Evolutionary conservation across 2,113 vertebrate genomes (phyloP).

Genomic region (Phodopus roborovskii): DNA sequence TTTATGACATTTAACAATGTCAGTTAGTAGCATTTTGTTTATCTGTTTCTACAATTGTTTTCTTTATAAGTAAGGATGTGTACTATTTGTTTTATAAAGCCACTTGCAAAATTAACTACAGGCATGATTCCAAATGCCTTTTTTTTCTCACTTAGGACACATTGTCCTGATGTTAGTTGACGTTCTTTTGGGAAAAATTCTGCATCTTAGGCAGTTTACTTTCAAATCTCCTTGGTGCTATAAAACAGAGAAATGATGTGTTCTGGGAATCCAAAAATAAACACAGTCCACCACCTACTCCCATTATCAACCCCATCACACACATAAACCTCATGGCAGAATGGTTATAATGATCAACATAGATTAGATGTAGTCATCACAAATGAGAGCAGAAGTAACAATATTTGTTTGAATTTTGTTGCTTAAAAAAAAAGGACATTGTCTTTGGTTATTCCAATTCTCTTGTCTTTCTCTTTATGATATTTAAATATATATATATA

Average conservation of each 20-base stretch:
- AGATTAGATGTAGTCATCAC: background rate
- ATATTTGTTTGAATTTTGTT: background rate
- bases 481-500: too few species aligned
- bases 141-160: background rate
- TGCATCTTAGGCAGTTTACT: background rate
- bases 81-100: background rate
- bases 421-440: background rate
- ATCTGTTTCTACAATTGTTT: background rate
- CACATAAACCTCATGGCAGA: background rate
- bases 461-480: too few species aligned
- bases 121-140: background rate
- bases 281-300: background rate
- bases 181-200: background rate
- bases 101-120: background rate
- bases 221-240: background rate
- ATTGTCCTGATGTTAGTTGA: background rate
- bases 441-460: background rate
- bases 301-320: background rate
- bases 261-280: conserved; percentile 15
- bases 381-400: background rate
- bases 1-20: background rate
- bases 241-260: background rate
- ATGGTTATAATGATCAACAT: background rate
- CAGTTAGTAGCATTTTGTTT: background rate
- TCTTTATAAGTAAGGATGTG: background rate